Conservation (phyloP, 2,888 invertebrate genomes). For the Mythimna lalbum region DNA sequence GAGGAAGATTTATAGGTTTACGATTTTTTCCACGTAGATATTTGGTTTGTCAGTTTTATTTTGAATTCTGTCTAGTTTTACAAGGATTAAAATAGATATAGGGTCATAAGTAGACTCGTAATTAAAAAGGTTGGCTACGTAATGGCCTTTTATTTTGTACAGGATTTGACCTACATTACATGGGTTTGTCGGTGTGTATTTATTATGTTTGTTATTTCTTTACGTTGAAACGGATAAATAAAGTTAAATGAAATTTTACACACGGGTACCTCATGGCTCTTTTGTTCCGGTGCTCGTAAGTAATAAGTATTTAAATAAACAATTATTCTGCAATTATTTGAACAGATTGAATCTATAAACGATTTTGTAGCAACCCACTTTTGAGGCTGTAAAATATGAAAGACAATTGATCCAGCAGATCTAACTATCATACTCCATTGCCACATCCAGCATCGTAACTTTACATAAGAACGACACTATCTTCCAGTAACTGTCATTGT, state of each 20-base stretch:
- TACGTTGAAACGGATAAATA: too few relatives aligned
- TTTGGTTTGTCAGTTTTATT: neutral
- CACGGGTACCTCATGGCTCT: too few relatives aligned
- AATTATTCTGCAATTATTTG: neutral
- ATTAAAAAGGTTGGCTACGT: too few relatives aligned
- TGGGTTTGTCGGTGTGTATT: too few relatives aligned
- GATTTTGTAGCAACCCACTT: neutral
- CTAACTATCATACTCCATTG: slow-evolving; percentile 24
- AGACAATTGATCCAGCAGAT: slow-evolving; percentile 22
- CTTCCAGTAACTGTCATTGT: slow-evolving; percentile 45
- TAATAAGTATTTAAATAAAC: neutral
- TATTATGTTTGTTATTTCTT: too few relatives aligned
- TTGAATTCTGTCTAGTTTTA: neutral
- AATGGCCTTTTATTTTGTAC: neutral
- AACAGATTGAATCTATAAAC: neutral
- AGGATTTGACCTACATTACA: too few relatives aligned
- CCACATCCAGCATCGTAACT: slow-evolving; percentile 42
- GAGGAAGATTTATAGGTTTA: slow-evolving; percentile 18
- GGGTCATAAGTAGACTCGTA: neutral
- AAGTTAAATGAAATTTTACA: too few relatives aligned
- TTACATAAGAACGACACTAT: slow-evolving; percentile 56
- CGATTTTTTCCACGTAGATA: neutral
- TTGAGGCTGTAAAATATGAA: slow-evolving; percentile 35
- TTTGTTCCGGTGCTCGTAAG: neutral
- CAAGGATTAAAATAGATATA: neutral